Percentiles rank a stretch among this genome's conserved stretches.
phyloP scores from a whole-genome alignment of 2,797 vertebrate species.

The Cossypha caffra region DNA sequence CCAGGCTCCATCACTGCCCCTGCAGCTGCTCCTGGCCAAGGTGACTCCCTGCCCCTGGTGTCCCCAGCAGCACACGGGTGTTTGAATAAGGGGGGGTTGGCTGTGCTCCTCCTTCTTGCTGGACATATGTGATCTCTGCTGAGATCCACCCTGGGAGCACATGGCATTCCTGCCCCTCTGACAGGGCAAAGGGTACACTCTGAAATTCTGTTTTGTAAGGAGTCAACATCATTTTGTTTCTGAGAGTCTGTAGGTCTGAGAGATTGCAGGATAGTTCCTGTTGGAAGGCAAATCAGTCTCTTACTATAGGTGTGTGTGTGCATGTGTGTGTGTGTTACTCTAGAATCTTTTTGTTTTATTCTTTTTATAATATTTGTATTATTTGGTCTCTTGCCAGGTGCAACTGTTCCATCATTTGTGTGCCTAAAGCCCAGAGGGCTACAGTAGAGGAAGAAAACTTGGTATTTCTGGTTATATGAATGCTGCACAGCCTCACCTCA shows the following conservation, averaged over 20 bases:
- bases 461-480: neutral
- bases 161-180: neutral
- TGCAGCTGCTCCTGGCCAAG: neutral
- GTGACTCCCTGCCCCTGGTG: neutral
- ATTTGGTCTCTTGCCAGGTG: neutral
- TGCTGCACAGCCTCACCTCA: neutral
- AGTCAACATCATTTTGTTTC: neutral
- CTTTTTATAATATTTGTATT: too few species aligned
- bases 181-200: neutral
- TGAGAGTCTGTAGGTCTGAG: neutral
- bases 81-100: neutral
- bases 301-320: neutral
- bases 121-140: neutral
- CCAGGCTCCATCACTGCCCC: fast-evolving
- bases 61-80: too few species aligned
- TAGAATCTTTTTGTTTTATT: neutral
- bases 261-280: neutral
- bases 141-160: too few species aligned
- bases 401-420: neutral
- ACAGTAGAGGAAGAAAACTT: neutral
- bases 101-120: neutral
- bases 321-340: neutral
- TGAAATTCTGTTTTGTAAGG: neutral
- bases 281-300: neutral
- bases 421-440: neutral